Evolutionary conservation across 2,888 invertebrate genomes (phyloP), one percentile per base, ranked within the genome.

Genomic region (Scaptomyza parva): DNA sequence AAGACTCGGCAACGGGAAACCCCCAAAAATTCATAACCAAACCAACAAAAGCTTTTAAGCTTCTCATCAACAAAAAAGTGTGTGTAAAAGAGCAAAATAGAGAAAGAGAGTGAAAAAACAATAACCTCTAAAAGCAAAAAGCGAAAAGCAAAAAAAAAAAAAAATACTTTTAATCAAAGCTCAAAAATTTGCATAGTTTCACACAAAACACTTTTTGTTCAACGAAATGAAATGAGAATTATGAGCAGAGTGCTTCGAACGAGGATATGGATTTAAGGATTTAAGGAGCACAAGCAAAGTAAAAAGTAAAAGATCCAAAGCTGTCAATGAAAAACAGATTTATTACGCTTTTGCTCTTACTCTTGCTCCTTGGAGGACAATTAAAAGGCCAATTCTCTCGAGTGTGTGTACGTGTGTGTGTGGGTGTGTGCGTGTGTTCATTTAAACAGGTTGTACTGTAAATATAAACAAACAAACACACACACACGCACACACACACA

Each of bases 131-230:
- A 33, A n/a, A 14, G 33, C n/a, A 3, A 24, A 52, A 58, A 37
- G 12, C 18, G 22, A 11, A 30, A 35, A 43, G 30, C 47, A 57
- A 9, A 43, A 68, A 45, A 45, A 45, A 65, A 11, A 47, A 68
- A 53, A 26, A 44, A 62, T 68, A 54, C 57, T 54, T 54, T 69
- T 69, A 73, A 73, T 73, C 73, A 73, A 73, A 69, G 73, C 62
- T n/a, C n/a, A 47, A 28, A 81, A 74, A 82, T 82, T 84, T 82
- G 76, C 82, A 82, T 82, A 84, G 67, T 78, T 84, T 65, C 71
- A 47, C 53, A 70, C 65, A 68, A 24, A 24, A 24, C 58, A 71
- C 57, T 77, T 73, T 73, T 63, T 61, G 53, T 47, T 44, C 52
- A 47, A 0, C 55, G 9, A 57, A 67, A 63, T 55, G 63, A 57